Evolutionary conservation across 2,888 invertebrate species (phyloP), one percentile per base, ranked within the genome.

Genomic region (Pasiphila rectangulata): DNA sequence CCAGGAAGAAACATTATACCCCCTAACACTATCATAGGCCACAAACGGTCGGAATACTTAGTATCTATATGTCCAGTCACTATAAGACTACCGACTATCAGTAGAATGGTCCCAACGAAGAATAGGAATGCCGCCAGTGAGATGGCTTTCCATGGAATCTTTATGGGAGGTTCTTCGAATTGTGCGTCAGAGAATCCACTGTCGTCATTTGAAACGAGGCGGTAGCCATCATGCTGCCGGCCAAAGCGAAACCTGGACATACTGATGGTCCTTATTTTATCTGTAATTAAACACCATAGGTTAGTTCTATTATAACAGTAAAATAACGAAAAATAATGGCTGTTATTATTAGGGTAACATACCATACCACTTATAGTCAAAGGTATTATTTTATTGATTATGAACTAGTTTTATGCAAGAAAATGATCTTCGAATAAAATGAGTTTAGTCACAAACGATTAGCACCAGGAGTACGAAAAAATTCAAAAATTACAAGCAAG

Each of bases 1-100:
- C 97, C 97, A 0, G 97, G 97, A 58, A 97, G 93, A 70, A 97
- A 96, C 95, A 97, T 96, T 24, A 98, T 89, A 13, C 92, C 88
- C 20, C 97, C 98, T 67, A 98, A 86, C 59, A 97, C 93, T 54
- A 97, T 92, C 79, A 97, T 91, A 0, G 97, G 97, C 95, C 96
- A 96, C 75, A 95, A 93, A 52, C 96, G 90, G 77, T 97, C 96
- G 1, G 93, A 92, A 80, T 97, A 96, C 91, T 95, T 93, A 20
- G 93, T 91, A 67, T 94, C 93, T 69, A 96, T 94, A 64, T 94
- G 92, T 10, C 97, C 96, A 48, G 93, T 92, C 16, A 96, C 92
- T 49, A 96, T 93, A 51, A 97, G 83, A 56, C 93, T 92, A 24
- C 96, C 95, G 46, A 94, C 90, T 42, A 94, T 88, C n/a, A 97